Base-by-base conservation (phyloP, 2,797 vertebrate genomes). In the Helostoma temminkii region DNA sequence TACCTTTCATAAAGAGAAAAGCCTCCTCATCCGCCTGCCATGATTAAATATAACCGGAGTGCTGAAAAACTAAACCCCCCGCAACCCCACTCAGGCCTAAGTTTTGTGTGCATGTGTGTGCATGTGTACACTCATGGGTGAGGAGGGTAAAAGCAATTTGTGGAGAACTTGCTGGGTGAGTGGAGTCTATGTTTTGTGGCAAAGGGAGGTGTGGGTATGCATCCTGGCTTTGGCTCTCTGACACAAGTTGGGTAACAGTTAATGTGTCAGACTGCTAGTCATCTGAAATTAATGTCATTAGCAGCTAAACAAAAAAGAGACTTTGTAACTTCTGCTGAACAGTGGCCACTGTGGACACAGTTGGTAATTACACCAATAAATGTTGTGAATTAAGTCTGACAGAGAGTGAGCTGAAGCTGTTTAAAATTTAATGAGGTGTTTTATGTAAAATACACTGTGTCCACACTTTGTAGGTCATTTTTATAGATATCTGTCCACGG, bases 61-160 rank as follows among this genome's bases (percentile, higher is more conserved):
- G 90, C 83, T 71, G 46, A 86, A 85, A 92, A 85, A 90, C 90
- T 86, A 92, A 76, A n/a, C n/a, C 89, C 92, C 90, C 72, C 58
- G 14, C 82, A 67, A 72, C 77, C 68, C 63, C 32, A 18, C 63
- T 66, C 24, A 49, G 80, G 70, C 55, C 80, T 19, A 75, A 82
- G 82, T 89, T 87, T 83, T 88, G 82, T 72, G 63, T 19, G 71
- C 28, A 30, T 47, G 49, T 55, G 43, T 62, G 80, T 74, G 76
- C 39, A 86, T 52, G 71, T 41, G 84, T 87, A 76, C 81, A 82
- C 83, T 78, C 42, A 11, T 1, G 39, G 90, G 83, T 90, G 85
- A 91, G 73, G 90, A 95, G 95, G 92, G 93, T 93, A 93, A 95
- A 96, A 96, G 95, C 95, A 97, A 97, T 97, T 96, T 96, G 93